Evolutionary conservation across 2,888 invertebrate species (phyloP).

Genomic region (Crepidodera aurea): DNA sequence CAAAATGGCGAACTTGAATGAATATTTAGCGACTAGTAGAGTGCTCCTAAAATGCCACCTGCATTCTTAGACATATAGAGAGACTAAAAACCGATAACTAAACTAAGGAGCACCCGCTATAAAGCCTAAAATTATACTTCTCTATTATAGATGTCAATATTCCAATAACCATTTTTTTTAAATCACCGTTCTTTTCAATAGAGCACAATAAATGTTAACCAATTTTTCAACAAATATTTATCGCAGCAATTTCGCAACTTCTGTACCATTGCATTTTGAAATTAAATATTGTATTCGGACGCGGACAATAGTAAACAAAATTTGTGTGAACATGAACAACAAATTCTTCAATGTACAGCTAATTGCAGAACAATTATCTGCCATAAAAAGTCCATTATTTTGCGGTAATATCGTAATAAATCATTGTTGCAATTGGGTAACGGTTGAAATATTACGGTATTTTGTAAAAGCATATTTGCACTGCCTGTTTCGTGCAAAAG

Average conservation of each 20-base stretch:
- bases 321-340: conserved; percentile 19
- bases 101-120: too few relatives aligned
- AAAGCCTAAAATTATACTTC: too few relatives aligned
- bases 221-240: conserved; percentile 14
- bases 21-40: too few relatives aligned
- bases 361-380: conserved; percentile 32
- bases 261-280: background rate
- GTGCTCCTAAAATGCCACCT: too few relatives aligned
- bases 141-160: too few relatives aligned
- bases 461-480: conserved; percentile 17
- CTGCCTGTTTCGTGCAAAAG: conserved; percentile 5
- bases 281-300: conserved; percentile 14
- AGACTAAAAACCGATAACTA: too few relatives aligned
- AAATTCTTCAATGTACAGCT: conserved; percentile 27
- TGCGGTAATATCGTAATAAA: conserved; percentile 27
- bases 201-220: background rate
- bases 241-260: background rate
- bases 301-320: conserved; percentile 11
- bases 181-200: background rate
- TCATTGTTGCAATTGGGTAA: conserved; percentile 27
- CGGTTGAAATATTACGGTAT: conserved; percentile 25
- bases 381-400: conserved; percentile 35
- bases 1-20: too few relatives aligned
- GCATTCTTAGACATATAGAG: too few relatives aligned
- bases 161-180: background rate